Conservation (phyloP, 2,888 invertebrate species). For the Entomobrya multifasciata region DNA sequence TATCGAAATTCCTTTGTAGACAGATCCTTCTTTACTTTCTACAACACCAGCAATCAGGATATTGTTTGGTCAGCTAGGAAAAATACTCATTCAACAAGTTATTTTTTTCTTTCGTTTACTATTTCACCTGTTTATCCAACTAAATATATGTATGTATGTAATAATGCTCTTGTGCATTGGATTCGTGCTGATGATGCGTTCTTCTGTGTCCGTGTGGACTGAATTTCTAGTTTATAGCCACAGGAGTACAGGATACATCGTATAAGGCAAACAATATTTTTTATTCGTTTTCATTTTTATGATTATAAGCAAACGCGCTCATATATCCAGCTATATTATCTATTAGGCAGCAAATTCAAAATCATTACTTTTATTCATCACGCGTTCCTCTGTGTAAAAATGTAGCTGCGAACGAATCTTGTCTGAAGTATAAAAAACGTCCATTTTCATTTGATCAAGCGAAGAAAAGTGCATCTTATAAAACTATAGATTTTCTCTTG, state of each 20-base stretch:
- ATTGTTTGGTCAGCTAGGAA: constrained; percentile 51
- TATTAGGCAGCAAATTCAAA: constrained; percentile 35
- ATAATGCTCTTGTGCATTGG: not conserved
- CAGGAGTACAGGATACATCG: constrained; percentile 8
- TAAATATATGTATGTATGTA: constrained; percentile 11
- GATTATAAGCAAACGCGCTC: constrained; percentile 12
- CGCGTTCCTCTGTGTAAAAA: constrained; percentile 17
- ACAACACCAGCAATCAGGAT: constrained; percentile 30
- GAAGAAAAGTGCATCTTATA: constrained; percentile 1
- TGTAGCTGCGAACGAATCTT: not conserved
- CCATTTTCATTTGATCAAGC: not conserved
- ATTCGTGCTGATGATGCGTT: constrained; percentile 34
- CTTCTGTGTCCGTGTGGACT: constrained; percentile 31
- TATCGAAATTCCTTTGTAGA: constrained; percentile 22
- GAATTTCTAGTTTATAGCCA: constrained; percentile 60
- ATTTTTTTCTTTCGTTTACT: constrained; percentile 28
- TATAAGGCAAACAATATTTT: constrained; percentile 11
- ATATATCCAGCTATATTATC: not conserved
- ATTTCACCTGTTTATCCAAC: constrained; percentile 63
- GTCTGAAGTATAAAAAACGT: not conserved
- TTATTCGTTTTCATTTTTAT: constrained; percentile 22
- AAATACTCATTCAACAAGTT: constrained; percentile 66
- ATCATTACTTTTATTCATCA: constrained; percentile 61
- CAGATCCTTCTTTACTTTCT: constrained; percentile 39
- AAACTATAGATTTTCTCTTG: constrained; percentile 18